phyloP scores from a whole-genome alignment of 2,888 invertebrate species.

The Diarsia rubi region DNA sequence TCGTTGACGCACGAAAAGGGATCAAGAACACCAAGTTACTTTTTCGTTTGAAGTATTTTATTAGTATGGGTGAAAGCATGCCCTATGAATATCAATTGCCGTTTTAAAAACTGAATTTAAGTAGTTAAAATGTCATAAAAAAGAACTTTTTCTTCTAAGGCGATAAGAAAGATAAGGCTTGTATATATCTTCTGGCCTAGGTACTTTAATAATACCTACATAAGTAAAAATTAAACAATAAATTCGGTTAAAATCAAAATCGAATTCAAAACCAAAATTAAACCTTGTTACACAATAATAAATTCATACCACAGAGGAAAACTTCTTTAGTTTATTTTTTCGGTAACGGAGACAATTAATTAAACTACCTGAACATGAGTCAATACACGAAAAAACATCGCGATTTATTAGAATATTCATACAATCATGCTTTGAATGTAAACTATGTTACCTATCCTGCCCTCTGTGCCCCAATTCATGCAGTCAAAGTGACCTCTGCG shows the following conservation, averaged over 20 bases:
- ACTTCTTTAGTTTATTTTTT: background rate
- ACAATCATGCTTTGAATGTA: no score
- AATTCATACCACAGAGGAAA: background rate
- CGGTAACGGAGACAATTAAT: background rate
- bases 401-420: no score
- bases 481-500: background rate
- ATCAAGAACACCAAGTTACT: background rate
- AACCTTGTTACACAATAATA: background rate
- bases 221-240: no score
- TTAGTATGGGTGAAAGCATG: background rate
- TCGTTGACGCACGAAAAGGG: background rate
- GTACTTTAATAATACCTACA: no score
- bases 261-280: background rate
- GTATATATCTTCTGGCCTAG: no score
- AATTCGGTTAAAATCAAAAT: no score
- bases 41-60: background rate
- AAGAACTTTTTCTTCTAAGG: no score
- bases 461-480: background rate
- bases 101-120: no score
- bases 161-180: no score
- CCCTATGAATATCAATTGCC: background rate
- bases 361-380: no score
- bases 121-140: background rate
- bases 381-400: no score
- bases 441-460: no score